phyloP scores from a whole-genome alignment of 2,797 vertebrate species.

The Chrysocyon brachyurus region DNA sequence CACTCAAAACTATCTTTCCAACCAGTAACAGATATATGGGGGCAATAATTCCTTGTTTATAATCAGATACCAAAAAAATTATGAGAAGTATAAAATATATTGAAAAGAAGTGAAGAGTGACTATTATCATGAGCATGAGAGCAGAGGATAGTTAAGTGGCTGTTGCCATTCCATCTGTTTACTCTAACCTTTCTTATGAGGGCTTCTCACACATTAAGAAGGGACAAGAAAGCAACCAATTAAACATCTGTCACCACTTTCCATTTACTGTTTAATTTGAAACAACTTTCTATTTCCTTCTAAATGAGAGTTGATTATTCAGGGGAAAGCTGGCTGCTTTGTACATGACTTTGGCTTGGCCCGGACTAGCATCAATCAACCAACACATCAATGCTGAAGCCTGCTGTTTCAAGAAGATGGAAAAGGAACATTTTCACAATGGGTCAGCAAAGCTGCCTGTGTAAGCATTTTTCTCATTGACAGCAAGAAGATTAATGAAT shows the following conservation, averaged over 20 bases:
- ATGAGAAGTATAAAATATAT: not conserved
- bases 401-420: conserved; percentile 6
- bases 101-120: conserved; percentile 38
- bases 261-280: conserved; percentile 66
- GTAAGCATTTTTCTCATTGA: not conserved
- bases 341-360: conserved; percentile 60
- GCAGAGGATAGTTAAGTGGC: conserved; percentile 7
- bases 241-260: conserved; percentile 70
- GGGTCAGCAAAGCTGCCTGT: conserved; percentile 29
- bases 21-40: conserved; percentile 20
- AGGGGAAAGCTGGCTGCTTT: conserved; percentile 1
- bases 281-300: conserved; percentile 72
- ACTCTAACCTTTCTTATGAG: conserved; percentile 50
- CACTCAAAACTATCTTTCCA: not conserved
- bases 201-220: conserved; percentile 63
- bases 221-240: conserved; percentile 72
- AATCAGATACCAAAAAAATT: conserved; percentile 53
- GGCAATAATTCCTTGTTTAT: not conserved
- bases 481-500: conserved; percentile 68
- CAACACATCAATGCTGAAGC: conserved; percentile 23
- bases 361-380: conserved; percentile 65
- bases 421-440: conserved; percentile 55
- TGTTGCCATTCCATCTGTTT: conserved; percentile 52
- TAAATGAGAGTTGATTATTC: conserved; percentile 72
- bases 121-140: not conserved